These are phyloP conservation scores for Pimephales promelas DNA, from an alignment of 2,113 vertebrate species.

Conservation along the genomic window DNA sequence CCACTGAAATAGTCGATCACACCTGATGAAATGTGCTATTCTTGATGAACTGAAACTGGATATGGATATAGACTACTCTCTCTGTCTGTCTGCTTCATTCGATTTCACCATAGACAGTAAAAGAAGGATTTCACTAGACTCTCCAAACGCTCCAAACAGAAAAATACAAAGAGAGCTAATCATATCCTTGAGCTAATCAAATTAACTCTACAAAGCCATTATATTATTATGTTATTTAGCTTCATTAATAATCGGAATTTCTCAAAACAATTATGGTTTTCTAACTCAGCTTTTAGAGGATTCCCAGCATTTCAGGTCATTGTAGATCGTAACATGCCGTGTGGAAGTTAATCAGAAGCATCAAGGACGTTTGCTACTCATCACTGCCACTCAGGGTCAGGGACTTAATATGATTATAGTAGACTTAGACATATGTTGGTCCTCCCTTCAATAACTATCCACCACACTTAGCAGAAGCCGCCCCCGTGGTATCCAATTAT, in stretches of 20 bases:
- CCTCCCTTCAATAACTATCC: neutral
- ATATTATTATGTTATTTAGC: slow-evolving; percentile 14
- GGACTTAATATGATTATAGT: neutral
- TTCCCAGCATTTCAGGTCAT: slow-evolving; percentile 20
- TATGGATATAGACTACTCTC: neutral
- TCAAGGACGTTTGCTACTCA: neutral
- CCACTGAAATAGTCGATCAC: neutral
- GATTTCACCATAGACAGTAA: neutral
- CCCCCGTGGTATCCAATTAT: neutral
- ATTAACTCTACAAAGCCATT: slow-evolving; percentile 16
- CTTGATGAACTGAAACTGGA: neutral
- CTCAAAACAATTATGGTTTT: slow-evolving; percentile 10
- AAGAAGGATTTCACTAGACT: neutral
- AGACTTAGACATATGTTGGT: neutral
- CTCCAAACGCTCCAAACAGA: neutral
- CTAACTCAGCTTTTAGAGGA: slow-evolving; percentile 1
- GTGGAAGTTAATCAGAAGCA: neutral
- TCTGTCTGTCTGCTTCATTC: neutral
- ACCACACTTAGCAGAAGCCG: neutral
- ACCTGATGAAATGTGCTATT: neutral
- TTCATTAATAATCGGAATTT: slow-evolving; percentile 3
- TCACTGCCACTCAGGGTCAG: neutral
- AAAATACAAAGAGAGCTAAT: neutral
- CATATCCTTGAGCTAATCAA: neutral
- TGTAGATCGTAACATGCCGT: neutral